Conservation (phyloP, 2,113 vertebrate species). For the Plecotus auritus region DNA sequence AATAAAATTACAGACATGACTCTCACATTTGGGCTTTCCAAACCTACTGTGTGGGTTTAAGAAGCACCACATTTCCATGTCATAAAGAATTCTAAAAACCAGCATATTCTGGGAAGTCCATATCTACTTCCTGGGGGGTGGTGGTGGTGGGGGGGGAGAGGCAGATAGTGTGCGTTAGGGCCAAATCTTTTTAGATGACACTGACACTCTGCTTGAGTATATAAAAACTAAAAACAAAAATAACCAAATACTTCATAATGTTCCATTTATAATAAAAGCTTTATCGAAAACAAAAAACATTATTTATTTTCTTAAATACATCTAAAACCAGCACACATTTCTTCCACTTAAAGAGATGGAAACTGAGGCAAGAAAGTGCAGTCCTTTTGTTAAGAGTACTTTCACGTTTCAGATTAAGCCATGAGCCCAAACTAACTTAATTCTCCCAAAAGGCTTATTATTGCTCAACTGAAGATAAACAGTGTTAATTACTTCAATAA, state of each 20-base stretch:
- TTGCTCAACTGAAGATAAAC: conserved; percentile 27
- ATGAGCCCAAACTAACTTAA: neutral
- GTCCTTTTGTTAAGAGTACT: neutral
- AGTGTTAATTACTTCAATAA: conserved; percentile 29
- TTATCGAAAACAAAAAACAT: neutral
- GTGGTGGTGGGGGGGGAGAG: rapidly evolving
- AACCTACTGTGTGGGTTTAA: neutral
- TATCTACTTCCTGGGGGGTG: too few species aligned
- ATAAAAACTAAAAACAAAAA: neutral
- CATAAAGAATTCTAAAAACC: neutral
- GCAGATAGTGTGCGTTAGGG: neutral
- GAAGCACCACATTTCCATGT: conserved; percentile 10
- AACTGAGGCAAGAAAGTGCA: neutral
- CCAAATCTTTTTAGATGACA: neutral
- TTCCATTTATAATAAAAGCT: neutral
- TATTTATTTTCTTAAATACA: neutral
- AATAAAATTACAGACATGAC: neutral
- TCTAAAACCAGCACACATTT: neutral
- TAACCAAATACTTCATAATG: neutral
- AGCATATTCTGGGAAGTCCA: neutral
- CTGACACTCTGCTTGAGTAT: neutral
- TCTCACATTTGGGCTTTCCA: neutral
- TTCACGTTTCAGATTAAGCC: neutral
- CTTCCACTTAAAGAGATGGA: neutral
- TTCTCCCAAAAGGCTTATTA: neutral